Base-by-base conservation (phyloP, 1,140 invertebrate species). In the Dryas iulia region DNA sequence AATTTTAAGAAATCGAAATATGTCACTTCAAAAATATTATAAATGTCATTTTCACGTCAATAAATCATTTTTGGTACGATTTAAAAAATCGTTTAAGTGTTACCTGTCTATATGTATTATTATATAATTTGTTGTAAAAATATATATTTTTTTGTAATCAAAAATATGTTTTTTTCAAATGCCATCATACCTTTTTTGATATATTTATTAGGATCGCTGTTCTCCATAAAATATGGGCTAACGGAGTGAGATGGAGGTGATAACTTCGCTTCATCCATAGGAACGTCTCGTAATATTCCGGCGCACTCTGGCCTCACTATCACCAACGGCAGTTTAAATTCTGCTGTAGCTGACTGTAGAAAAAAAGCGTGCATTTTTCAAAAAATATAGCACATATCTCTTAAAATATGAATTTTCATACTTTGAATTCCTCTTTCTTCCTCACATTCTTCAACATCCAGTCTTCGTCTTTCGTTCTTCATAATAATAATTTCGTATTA, bases 221-320 rank as follows among this genome's bases (percentile, higher is more conserved):
- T 93, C 54, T 95, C 93, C 92, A 95, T 94, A 81, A 95, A 96
- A 75, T 95, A 95, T 0, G 95, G 95, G 8, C 92, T 92, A n/a
- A 93, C 90, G 59, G 94, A 93, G 69, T 93, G 90, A 3, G 74
- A 59, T 56, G 92, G 81, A 62, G 94, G 93, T 66, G 88, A 81
- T 28, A 93, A 54, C 60, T 92, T 93, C 56, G 91, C 90, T 77
- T 95, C 94, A 59, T 93, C 93, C 76, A 93, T 82, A 2, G 93
- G 87, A 39, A 94, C 79, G 75, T 93, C 93, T 59, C 93, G 91
- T 70, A 93, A 87, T 47, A 95, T 91, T 5, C 93, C 94, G 4
- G 93, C 93, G 70, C 93, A 94, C 85, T 95, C 94, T 12, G 94
- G 94, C 33, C 94, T 89, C 0, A 96, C 95, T 14, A 92, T 86